Conservation (phyloP, 1,140 invertebrate genomes). For the Pachyrhynchus sulphureomaculatus region DNA sequence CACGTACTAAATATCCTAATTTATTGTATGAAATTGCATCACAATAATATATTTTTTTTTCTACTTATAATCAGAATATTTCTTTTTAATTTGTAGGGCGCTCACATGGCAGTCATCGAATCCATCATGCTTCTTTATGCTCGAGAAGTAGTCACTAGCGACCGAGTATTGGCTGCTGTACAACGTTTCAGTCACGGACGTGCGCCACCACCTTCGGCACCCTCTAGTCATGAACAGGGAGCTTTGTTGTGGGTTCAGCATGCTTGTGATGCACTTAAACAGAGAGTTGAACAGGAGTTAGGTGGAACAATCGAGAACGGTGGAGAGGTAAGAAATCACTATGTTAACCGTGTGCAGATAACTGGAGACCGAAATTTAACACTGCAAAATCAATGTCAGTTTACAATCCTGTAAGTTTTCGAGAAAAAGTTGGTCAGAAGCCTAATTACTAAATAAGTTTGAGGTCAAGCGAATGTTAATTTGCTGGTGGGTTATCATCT, state of each 20-base stretch:
- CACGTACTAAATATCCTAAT: too few species aligned
- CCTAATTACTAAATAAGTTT: too few species aligned
- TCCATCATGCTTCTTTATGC: constrained; percentile 94
- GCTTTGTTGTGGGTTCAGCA: constrained; percentile 91
- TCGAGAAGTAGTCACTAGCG: constrained; percentile 87
- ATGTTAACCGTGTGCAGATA: too few species aligned
- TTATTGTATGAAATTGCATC: too few species aligned
- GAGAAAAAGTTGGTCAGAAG: too few species aligned
- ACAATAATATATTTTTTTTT: too few species aligned
- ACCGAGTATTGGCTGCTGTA: constrained; percentile 84
- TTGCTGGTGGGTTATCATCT: too few species aligned
- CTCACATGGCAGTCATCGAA: constrained; percentile 96
- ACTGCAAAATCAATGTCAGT: too few species aligned
- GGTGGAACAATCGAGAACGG: constrained; percentile 36
- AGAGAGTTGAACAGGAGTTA: constrained; percentile 59
- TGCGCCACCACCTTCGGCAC: constrained; percentile 56
- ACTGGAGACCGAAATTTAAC: too few species aligned
- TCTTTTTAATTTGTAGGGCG: constrained; percentile 65
- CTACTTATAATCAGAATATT: too few species aligned
- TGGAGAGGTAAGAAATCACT: constrained; percentile 37
- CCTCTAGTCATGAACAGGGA: constrained; percentile 79
- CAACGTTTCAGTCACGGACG: constrained; percentile 62
- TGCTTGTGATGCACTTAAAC: constrained; percentile 74
- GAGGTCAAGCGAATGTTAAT: too few species aligned
- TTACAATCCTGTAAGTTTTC: too few species aligned